A percentile compares a stretch with the other conserved stretches of the same genome.
Conservation (phyloP, 2,113 vertebrate genomes). For the Archilochus colubris region DNA sequence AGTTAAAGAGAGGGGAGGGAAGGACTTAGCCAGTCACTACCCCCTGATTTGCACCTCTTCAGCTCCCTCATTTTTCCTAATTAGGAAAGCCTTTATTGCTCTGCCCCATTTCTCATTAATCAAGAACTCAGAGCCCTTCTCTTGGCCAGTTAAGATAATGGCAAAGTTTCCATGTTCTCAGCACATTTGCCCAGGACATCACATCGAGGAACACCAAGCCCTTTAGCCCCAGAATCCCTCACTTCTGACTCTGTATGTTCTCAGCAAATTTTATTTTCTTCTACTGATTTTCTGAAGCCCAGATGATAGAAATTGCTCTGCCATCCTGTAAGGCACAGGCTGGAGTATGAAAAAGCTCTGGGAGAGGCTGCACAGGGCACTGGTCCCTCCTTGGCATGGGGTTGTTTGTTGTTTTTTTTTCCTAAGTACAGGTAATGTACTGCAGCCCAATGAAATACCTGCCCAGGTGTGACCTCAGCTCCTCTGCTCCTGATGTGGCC, state of each 20-base stretch:
- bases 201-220: neutral
- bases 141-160: neutral
- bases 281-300: neutral
- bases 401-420: neutral
- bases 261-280: neutral
- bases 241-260: neutral
- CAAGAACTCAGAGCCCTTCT: neutral
- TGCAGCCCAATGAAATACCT: neutral
- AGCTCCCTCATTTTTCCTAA: neutral
- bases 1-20: neutral
- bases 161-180: conserved; percentile 5
- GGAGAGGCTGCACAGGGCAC: neutral
- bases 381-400: accelerated
- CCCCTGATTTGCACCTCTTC: neutral
- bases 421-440: neutral
- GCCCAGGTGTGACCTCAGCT: neutral
- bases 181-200: neutral
- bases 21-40: neutral
- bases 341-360: neutral
- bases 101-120: neutral
- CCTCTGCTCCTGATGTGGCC: neutral
- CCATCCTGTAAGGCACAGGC: neutral
- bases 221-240: neutral
- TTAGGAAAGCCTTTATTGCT: neutral
- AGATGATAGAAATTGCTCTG: neutral